Percentiles rank a stretch among this genome's conserved stretches.
These are phyloP conservation scores for Menura novaehollandiae DNA, from an alignment of 2,113 vertebrate genomes.

Conservation along the genomic window DNA sequence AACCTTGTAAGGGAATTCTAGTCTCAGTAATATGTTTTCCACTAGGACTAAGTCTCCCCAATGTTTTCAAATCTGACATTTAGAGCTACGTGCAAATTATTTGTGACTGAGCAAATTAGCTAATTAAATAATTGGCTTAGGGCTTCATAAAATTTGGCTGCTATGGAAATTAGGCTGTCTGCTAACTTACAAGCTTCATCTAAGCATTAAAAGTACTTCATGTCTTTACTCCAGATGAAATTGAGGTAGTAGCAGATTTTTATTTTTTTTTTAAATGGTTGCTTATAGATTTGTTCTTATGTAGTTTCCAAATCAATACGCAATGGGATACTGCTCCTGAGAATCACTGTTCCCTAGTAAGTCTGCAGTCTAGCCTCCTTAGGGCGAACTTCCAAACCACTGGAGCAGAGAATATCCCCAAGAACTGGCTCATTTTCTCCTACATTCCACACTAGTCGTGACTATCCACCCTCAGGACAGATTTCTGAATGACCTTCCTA, in stretches of 20 bases:
- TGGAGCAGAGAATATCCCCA: background rate
- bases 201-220: background rate
- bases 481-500: background rate
- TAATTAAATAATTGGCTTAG: constrained; percentile 67
- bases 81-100: constrained; percentile 47
- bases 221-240: constrained; percentile 2
- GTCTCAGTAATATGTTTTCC: constrained; percentile 1
- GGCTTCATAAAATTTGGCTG: constrained; percentile 56
- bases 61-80: constrained; percentile 56
- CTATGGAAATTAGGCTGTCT: constrained; percentile 47
- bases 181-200: constrained; percentile 30
- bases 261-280: background rate
- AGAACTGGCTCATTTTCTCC: background rate
- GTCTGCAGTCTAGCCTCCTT: background rate
- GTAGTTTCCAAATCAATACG: background rate
- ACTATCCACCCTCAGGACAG: background rate
- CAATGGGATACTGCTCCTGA: background rate
- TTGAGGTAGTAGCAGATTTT: background rate
- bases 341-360: background rate
- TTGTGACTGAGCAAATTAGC: constrained; percentile 61
- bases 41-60: constrained; percentile 33
- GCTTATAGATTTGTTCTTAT: background rate
- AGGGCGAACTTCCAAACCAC: background rate
- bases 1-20: constrained; percentile 4
- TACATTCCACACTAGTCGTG: background rate